phyloP scores from a whole-genome alignment of 2,113 vertebrate species.

The Hepsetus odoe region DNA sequence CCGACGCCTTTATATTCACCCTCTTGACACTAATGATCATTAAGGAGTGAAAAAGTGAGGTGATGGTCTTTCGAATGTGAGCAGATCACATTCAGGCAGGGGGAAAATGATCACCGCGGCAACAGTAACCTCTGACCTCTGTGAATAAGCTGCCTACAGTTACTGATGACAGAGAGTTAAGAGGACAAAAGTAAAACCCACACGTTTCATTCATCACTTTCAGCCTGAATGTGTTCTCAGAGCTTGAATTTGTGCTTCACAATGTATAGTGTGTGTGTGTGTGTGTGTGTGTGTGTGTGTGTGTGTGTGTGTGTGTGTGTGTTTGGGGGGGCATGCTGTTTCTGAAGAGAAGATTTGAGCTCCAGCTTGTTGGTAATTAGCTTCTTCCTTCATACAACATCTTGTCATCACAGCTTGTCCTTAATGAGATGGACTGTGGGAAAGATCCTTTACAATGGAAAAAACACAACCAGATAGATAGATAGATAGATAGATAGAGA shows the following conservation, averaged over 20 bases:
- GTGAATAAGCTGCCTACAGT: conserved; percentile 37
- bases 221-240: no score
- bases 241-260: no score
- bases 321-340: conserved; percentile 22
- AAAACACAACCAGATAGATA: conserved; percentile 23
- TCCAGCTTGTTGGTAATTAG: conserved; percentile 58
- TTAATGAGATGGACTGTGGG: conserved; percentile 57
- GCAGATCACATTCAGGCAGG: conserved; percentile 24
- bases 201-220: conserved; percentile 2
- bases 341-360: conserved; percentile 43
- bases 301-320: no score
- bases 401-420: conserved; percentile 47
- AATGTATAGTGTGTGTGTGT: no score
- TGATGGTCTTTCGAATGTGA: conserved; percentile 29
- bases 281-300: no score
- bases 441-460: conserved; percentile 46
- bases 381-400: conserved; percentile 48
- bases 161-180: conserved; percentile 52
- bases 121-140: conserved; percentile 42
- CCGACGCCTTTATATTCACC: conserved; percentile 23
- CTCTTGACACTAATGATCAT: conserved; percentile 58
- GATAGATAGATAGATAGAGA: background rate
- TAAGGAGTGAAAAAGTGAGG: conserved; percentile 52
- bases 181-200: conserved; percentile 60
- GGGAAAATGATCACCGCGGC: conserved; percentile 29